Evolutionary conservation across 2,888 invertebrate genomes (phyloP).

Genomic region (Ophion costatus): DNA sequence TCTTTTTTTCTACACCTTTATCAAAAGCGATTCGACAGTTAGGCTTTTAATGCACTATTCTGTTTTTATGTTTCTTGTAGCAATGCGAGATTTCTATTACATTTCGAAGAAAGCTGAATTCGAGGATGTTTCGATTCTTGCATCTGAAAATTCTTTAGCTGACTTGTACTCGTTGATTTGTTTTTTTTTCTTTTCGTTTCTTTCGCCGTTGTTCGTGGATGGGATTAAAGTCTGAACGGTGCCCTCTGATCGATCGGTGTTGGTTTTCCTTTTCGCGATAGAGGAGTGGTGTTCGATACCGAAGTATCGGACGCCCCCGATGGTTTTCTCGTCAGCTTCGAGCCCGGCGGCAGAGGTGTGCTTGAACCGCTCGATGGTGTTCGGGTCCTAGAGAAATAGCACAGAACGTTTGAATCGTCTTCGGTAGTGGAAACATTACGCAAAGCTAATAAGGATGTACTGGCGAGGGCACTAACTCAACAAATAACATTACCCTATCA

Average conservation of each 20-base stretch:
- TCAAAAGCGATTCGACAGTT: conserved; percentile 65
- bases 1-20: conserved; percentile 47
- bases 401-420: neutral
- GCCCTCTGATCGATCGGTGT: conserved; percentile 83
- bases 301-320: conserved; percentile 89
- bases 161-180: conserved; percentile 39
- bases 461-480: neutral
- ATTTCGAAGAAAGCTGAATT: conserved; percentile 63
- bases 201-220: conserved; percentile 46
- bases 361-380: conserved; percentile 90
- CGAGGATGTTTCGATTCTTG: conserved; percentile 28
- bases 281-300: conserved; percentile 84
- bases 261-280: conserved; percentile 83
- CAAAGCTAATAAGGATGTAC: conserved; percentile 9
- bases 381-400: conserved; percentile 86
- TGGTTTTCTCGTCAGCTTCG: conserved; percentile 87
- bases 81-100: conserved; percentile 53
- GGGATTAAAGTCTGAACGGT: conserved; percentile 82
- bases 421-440: neutral
- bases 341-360: conserved; percentile 88
- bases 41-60: conserved; percentile 30
- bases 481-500: neutral
- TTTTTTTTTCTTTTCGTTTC: conserved; percentile 41
- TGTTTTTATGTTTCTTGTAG: conserved; percentile 27
- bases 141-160: conserved; percentile 27